Evolutionary conservation across 2,888 invertebrate genomes (phyloP).

Genomic region (Ptilodon capucinus): DNA sequence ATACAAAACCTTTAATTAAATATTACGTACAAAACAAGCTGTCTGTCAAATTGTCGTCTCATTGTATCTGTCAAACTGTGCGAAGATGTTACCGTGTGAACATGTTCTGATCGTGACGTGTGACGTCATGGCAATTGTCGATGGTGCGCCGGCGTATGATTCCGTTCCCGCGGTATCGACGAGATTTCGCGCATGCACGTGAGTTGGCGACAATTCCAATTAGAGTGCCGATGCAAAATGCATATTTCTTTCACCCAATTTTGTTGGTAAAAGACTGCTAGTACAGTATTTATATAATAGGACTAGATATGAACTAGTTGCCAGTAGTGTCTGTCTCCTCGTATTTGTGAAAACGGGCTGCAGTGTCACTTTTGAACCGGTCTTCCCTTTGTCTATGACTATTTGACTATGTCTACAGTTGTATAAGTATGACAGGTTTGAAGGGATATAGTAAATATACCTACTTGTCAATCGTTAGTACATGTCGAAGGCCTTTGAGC

Average conservation of each 20-base stretch:
- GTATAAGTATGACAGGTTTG: too few species aligned
- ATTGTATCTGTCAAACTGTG: slow-evolving; percentile 46
- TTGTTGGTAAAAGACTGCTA: background rate
- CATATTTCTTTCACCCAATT: slow-evolving; percentile 22
- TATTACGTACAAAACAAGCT: slow-evolving; percentile 43
- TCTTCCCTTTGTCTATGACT: too few species aligned
- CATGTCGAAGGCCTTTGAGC: too few species aligned
- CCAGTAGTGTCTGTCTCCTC: too few species aligned
- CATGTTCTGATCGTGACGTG: slow-evolving; percentile 61
- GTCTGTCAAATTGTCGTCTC: slow-evolving; percentile 43
- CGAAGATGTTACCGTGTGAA: slow-evolving; percentile 66
- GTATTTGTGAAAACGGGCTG: too few species aligned
- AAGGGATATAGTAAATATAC: too few species aligned
- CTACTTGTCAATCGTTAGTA: too few species aligned
- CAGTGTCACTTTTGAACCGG: too few species aligned
- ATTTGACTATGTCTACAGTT: too few species aligned
- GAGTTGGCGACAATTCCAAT: slow-evolving; percentile 46
- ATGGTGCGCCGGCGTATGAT: slow-evolving; percentile 37
- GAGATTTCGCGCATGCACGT: slow-evolving; percentile 59
- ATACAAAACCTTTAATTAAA: slow-evolving; percentile 39
- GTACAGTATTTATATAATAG: background rate
- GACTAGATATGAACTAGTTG: too few species aligned
- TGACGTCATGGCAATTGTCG: slow-evolving; percentile 67
- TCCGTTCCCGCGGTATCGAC: slow-evolving; percentile 58
- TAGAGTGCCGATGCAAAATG: slow-evolving; percentile 23